Percentiles rank a stretch among this genome's conserved stretches.
These are phyloP conservation scores for Neoarius graeffei DNA, from an alignment of 2,113 vertebrate species.

Conservation along the genomic window DNA sequence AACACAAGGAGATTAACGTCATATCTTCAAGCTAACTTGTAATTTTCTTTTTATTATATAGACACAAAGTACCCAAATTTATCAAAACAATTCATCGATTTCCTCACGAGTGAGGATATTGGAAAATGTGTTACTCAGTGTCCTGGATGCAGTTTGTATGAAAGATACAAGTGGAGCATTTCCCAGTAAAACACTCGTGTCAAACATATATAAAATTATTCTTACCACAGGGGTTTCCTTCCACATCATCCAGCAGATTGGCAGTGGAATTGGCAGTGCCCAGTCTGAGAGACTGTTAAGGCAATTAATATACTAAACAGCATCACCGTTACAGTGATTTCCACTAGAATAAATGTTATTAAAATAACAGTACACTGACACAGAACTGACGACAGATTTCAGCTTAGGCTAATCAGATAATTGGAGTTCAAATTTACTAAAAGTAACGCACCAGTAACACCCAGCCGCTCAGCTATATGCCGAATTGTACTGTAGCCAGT, in stretches of 20 bases:
- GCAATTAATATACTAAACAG: conserved; percentile 14
- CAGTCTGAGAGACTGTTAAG: conserved; percentile 74
- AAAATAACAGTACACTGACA: not conserved
- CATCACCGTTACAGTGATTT: not conserved
- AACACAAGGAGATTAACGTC: too few relatives aligned
- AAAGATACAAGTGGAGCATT: too few relatives aligned
- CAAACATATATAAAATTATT: not conserved
- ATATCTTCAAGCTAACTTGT: too few relatives aligned
- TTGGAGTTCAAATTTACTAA: not conserved
- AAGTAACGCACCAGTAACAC: not conserved
- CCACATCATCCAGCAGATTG: conserved; percentile 90
- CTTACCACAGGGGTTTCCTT: conserved; percentile 88
- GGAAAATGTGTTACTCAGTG: too few relatives aligned
- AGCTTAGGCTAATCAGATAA: not conserved
- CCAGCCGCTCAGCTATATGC: not conserved
- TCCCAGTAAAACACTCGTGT: too few relatives aligned
- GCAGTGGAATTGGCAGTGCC: conserved; percentile 89
- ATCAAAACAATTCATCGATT: too few relatives aligned
- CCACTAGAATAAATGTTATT: not conserved
- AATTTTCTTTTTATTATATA: too few relatives aligned
- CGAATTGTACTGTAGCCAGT: not conserved
- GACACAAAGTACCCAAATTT: too few relatives aligned
- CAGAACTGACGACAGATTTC: not conserved
- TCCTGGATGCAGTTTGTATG: too few relatives aligned
- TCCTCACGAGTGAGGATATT: too few relatives aligned